A percentile compares a stretch with the other conserved stretches of the same genome.
Evolutionary conservation across 2,113 vertebrate genomes (phyloP).

Genomic region (Aphelocoma coerulescens): DNA sequence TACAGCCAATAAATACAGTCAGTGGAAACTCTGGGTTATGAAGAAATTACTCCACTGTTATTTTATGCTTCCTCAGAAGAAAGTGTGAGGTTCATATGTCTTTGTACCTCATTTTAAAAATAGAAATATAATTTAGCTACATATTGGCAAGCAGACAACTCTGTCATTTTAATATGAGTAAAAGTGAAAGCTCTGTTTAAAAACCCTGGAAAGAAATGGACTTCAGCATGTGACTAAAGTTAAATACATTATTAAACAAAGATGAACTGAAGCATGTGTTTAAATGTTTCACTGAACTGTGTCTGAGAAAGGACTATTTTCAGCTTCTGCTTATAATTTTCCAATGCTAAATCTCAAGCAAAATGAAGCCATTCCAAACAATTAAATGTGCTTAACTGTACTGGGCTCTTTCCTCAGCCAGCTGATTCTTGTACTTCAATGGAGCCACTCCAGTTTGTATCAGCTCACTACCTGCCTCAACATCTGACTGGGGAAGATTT

Average conservation of each 20-base stretch:
- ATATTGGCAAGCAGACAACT: background rate
- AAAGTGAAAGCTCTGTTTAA: conserved; percentile 9
- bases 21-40: background rate
- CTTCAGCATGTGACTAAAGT: background rate
- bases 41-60: background rate
- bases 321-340: conserved; percentile 18
- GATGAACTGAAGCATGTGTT: background rate
- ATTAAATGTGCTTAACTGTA: background rate
- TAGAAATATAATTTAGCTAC: background rate
- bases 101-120: conserved; percentile 1
- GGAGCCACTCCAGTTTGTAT: background rate
- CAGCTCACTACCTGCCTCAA: background rate
- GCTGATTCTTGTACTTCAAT: background rate
- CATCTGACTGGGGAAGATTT: background rate
- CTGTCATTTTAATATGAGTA: background rate
- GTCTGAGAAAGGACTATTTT: background rate
- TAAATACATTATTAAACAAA: background rate
- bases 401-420: background rate
- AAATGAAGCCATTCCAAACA: conserved; percentile 7
- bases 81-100: background rate
- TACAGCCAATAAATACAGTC: background rate
- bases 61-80: background rate
- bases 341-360: background rate
- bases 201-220: background rate
- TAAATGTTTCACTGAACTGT: background rate